Percentiles rank a stretch among this genome's conserved stretches.
phyloP scores from a whole-genome alignment of 2,113 vertebrate genomes.

The Macroglossus sobrinus region DNA sequence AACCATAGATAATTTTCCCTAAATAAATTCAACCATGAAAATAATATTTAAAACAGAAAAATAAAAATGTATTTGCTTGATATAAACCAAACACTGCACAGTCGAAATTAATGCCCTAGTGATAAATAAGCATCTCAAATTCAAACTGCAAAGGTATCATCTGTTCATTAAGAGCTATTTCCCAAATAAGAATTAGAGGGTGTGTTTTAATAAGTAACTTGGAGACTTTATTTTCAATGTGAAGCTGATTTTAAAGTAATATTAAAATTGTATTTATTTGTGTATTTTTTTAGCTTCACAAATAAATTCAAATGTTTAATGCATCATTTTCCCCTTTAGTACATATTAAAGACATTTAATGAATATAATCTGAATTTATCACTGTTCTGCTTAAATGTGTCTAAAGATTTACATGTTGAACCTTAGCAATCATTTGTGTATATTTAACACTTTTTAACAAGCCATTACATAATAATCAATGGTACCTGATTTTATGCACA shows the following conservation, averaged over 20 bases:
- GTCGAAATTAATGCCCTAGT: constrained; percentile 41
- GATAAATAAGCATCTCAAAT: constrained; percentile 50
- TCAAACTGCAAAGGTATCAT: constrained; percentile 14
- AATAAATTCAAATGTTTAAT: background rate
- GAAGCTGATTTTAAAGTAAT: constrained; percentile 44
- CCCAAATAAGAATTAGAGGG: constrained; percentile 6
- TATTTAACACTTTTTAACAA: constrained; percentile 44
- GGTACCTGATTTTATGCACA: constrained; percentile 31
- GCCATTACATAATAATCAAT: background rate
- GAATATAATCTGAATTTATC: background rate
- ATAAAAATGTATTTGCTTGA: constrained; percentile 54
- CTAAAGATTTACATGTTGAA: background rate
- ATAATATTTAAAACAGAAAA: constrained; percentile 67
- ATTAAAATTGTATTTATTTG: constrained; percentile 45
- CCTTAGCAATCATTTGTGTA: background rate
- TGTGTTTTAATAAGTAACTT: constrained; percentile 15
- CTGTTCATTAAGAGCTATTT: constrained; percentile 40
- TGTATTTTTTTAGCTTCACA: constrained; percentile 15
- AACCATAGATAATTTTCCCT: constrained; percentile 66
- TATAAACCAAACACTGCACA: constrained; percentile 27
- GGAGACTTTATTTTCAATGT: constrained; percentile 37
- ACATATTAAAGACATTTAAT: background rate
- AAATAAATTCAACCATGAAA: constrained; percentile 64
- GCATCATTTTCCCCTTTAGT: background rate
- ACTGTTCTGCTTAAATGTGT: background rate